A percentile compares a stretch with the other conserved stretches of the same genome.
Conservation (phyloP, 2,888 invertebrate species). For the Acleris emargana region DNA sequence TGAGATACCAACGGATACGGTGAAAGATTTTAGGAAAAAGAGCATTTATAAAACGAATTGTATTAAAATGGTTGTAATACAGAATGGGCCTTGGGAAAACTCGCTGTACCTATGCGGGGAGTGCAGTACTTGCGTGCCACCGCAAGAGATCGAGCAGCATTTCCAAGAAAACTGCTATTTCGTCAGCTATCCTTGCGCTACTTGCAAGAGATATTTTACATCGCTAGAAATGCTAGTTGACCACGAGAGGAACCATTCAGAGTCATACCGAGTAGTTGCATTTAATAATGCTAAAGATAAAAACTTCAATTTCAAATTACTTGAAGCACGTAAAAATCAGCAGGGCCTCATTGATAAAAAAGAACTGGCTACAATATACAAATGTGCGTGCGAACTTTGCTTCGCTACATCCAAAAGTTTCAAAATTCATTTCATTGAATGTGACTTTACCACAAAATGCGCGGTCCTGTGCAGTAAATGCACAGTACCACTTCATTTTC, state of each 20-base stretch:
- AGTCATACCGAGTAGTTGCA: not conserved
- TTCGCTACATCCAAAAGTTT: not conserved
- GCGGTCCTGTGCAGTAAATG: not conserved
- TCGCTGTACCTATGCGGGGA: not conserved
- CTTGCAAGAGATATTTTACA: not conserved
- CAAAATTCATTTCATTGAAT: not conserved
- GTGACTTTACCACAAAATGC: not conserved
- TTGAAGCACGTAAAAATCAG: constrained; percentile 1
- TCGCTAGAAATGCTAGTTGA: not conserved
- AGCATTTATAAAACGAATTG: not conserved
- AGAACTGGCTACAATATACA: not conserved
- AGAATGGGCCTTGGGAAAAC: not conserved
- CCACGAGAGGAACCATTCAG: not conserved
- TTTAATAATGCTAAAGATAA: not conserved
- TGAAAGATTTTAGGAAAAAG: not conserved
- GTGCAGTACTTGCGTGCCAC: constrained; percentile 6
- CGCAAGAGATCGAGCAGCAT: not conserved
- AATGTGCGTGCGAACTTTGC: not conserved
- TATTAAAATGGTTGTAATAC: not conserved
- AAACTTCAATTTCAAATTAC: not conserved
- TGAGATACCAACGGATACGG: not conserved
- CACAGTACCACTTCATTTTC: not conserved
- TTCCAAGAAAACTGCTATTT: not conserved
- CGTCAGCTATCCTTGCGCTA: not conserved
- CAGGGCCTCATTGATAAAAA: not conserved